phyloP scores from a whole-genome alignment of 2,113 vertebrate genomes.

The Gadus macrocephalus region DNA sequence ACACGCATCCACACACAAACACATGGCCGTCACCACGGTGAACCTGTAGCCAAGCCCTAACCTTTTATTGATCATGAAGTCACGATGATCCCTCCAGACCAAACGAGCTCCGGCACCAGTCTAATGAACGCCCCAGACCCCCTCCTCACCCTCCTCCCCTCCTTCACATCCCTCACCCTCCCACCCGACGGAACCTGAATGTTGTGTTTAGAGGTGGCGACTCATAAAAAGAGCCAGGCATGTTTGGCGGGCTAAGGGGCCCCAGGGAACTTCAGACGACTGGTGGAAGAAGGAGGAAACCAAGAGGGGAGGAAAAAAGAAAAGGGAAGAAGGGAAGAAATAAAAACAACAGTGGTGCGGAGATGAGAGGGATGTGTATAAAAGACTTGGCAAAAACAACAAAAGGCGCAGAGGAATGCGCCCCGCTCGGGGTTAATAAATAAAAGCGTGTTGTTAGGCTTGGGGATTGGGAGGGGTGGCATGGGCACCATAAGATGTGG shows the following conservation, averaged over 20 bases:
- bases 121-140: slow-evolving; percentile 55
- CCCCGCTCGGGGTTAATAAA: slow-evolving; percentile 40
- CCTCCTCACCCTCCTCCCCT: slow-evolving; percentile 39
- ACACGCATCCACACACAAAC: background rate
- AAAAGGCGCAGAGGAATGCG: slow-evolving; percentile 43
- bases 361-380: slow-evolving; percentile 44
- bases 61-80: slow-evolving; percentile 20
- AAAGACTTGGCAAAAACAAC: slow-evolving; percentile 57
- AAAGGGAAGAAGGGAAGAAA: background rate
- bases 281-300: background rate
- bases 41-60: slow-evolving; percentile 34
- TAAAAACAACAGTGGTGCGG: background rate
- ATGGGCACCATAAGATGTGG: background rate
- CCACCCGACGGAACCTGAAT: slow-evolving; percentile 11
- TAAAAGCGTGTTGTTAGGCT: slow-evolving; percentile 37
- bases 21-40: slow-evolving; percentile 31
- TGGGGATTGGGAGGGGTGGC: background rate
- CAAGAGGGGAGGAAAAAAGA: no score
- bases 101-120: slow-evolving; percentile 48
- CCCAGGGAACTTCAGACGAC: slow-evolving; percentile 38
- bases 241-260: slow-evolving; percentile 52
- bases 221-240: slow-evolving; percentile 54
- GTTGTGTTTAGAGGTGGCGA: slow-evolving; percentile 55
- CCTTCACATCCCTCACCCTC: background rate
- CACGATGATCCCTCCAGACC: slow-evolving; percentile 19